Evolutionary conservation across 2,113 vertebrate genomes (phyloP).

Genomic region (Sorex fumeus): DNA sequence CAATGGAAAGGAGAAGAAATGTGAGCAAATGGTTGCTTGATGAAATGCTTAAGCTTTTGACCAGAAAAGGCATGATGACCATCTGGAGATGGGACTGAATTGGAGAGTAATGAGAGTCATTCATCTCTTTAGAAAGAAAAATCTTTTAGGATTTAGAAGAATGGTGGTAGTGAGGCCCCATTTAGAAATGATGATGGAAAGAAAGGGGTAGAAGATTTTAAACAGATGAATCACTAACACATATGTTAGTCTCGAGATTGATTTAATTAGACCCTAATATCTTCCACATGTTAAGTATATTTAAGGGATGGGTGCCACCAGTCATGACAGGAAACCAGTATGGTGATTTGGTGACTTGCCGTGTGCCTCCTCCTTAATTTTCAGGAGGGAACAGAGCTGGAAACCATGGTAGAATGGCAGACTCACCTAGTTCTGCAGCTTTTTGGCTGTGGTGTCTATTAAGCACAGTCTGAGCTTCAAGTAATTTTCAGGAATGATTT

Average conservation of each 20-base stretch:
- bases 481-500: background rate
- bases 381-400: background rate
- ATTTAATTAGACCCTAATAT: constrained; percentile 19
- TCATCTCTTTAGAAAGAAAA: constrained; percentile 8
- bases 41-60: constrained; percentile 44
- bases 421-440: background rate
- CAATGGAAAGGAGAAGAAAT: constrained; percentile 43
- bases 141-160: constrained; percentile 9
- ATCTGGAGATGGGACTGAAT: background rate
- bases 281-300: constrained; percentile 7
- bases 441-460: background rate
- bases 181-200: constrained; percentile 14
- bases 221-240: background rate
- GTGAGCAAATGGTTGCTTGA: constrained; percentile 8
- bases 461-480: background rate
- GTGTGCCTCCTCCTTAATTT: background rate
- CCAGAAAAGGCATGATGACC: background rate
- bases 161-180: background rate
- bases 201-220: constrained; percentile 12
- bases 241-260: constrained; percentile 28
- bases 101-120: constrained; percentile 27
- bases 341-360: background rate
- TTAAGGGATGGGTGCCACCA: background rate
- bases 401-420: background rate
- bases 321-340: background rate